These are phyloP conservation scores for Todiramphus saurophagus DNA, from an alignment of 2,113 vertebrate species.

Conservation along the genomic window DNA sequence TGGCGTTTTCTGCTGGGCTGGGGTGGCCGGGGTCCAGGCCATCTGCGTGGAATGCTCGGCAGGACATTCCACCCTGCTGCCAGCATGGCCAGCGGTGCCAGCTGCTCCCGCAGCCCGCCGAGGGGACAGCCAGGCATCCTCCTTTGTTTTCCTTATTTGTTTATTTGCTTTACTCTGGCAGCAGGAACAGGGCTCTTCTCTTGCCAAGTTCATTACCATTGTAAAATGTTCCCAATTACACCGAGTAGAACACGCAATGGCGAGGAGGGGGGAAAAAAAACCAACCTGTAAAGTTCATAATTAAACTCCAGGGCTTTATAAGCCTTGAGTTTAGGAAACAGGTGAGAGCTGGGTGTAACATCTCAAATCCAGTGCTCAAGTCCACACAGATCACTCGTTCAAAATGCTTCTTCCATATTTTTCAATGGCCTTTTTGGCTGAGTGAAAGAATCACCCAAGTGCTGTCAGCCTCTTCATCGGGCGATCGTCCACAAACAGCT, in stretches of 20 bases:
- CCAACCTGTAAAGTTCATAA: neutral
- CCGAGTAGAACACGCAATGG: neutral
- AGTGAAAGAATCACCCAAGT: neutral
- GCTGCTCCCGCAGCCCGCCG: slow-evolving; percentile 29
- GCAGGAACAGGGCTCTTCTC: slow-evolving; percentile 32
- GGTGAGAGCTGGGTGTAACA: neutral
- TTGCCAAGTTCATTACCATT: slow-evolving; percentile 70
- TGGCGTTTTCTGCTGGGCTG: slow-evolving; percentile 36
- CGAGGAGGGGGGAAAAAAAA: neutral
- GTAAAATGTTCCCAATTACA: slow-evolving; percentile 60
- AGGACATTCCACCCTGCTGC: slow-evolving; percentile 59
- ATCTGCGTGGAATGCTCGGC: slow-evolving; percentile 55
- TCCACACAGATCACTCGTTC: neutral
- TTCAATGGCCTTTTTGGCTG: neutral
- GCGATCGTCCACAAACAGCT: neutral
- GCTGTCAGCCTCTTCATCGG: neutral
- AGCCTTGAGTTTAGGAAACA: neutral
- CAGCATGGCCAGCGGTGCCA: slow-evolving; percentile 61
- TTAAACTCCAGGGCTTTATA: neutral
- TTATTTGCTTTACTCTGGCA: slow-evolving; percentile 67
- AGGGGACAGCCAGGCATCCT: slow-evolving; percentile 41
- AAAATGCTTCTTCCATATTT: neutral
- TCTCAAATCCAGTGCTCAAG: neutral
- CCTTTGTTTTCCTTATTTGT: slow-evolving; percentile 70
- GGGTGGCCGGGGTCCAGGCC: slow-evolving; percentile 53